These are phyloP conservation scores for Physocephala rufipes DNA, from an alignment of 2,888 invertebrate species.

Conservation along the genomic window DNA sequence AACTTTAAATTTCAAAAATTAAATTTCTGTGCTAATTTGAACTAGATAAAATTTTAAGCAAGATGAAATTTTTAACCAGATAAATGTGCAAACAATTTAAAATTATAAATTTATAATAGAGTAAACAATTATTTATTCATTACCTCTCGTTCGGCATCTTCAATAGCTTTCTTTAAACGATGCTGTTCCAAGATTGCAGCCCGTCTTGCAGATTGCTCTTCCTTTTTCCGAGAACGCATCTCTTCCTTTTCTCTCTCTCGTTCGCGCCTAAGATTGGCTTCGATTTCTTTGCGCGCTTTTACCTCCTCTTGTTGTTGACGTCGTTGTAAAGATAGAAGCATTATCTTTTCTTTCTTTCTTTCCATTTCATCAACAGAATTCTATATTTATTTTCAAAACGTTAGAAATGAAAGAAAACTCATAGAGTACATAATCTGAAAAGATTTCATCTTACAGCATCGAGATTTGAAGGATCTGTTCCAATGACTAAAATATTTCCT, in stretches of 20 bases:
- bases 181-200: slow-evolving; percentile 92
- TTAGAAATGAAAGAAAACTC: neutral
- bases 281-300: slow-evolving; percentile 83
- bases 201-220: slow-evolving; percentile 87
- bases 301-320: slow-evolving; percentile 91
- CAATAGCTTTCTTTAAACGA: slow-evolving; percentile 90
- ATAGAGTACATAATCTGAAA: neutral
- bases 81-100: neutral
- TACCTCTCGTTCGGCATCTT: slow-evolving; percentile 89
- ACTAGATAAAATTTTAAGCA: too few relatives aligned
- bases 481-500: slow-evolving; percentile 73
- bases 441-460: slow-evolving; percentile 78
- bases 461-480: slow-evolving; percentile 72
- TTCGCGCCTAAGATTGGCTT: slow-evolving; percentile 78
- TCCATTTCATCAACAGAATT: slow-evolving; percentile 90
- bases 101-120: neutral
- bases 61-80: neutral
- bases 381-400: slow-evolving; percentile 66
- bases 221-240: slow-evolving; percentile 76
- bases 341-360: slow-evolving; percentile 89
- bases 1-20: too few relatives aligned
- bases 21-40: too few relatives aligned
- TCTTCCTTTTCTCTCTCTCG: slow-evolving; percentile 80
- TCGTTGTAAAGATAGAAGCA: slow-evolving; percentile 87
- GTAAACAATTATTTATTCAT: slow-evolving; percentile 1